Evolutionary conservation across 2,113 vertebrate genomes (phyloP).

Genomic region (Ochotona curzoniae): DNA sequence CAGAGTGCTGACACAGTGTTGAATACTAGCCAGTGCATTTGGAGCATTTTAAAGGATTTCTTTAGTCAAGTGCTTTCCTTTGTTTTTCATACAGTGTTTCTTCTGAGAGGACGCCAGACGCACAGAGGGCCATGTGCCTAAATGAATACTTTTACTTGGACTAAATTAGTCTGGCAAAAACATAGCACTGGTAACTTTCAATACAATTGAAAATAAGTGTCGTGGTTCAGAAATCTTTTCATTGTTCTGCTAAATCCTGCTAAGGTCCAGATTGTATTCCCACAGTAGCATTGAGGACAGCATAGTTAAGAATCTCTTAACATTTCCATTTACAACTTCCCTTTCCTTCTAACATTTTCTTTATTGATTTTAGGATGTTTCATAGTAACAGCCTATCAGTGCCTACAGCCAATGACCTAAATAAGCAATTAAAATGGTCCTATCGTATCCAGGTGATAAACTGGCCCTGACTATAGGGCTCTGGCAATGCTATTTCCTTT

Average conservation of each 20-base stretch:
- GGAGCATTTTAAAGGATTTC: conserved; percentile 35
- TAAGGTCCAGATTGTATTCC: conserved; percentile 75
- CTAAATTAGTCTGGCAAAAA: conserved; percentile 74
- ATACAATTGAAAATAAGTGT: conserved; percentile 63
- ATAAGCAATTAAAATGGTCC: conserved; percentile 83
- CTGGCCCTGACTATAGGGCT: conserved; percentile 27
- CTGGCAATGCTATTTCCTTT: conserved; percentile 64
- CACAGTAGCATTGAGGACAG: conserved; percentile 69
- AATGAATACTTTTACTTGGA: conserved; percentile 73
- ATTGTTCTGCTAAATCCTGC: conserved; percentile 71
- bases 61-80: background rate
- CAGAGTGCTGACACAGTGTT: background rate
- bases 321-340: conserved; percentile 83
- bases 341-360: conserved; percentile 84
- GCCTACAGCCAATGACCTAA: conserved; percentile 69
- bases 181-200: conserved; percentile 37
- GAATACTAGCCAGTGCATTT: background rate
- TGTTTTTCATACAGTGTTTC: conserved; percentile 16
- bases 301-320: conserved; percentile 82
- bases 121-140: conserved; percentile 56
- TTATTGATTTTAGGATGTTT: conserved; percentile 84
- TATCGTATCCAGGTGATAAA: conserved; percentile 76
- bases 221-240: conserved; percentile 68
- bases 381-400: conserved; percentile 70
- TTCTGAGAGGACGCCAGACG: conserved; percentile 61